Base-by-base conservation (phyloP, 2,888 invertebrate genomes). In the Tipula helvola region DNA sequence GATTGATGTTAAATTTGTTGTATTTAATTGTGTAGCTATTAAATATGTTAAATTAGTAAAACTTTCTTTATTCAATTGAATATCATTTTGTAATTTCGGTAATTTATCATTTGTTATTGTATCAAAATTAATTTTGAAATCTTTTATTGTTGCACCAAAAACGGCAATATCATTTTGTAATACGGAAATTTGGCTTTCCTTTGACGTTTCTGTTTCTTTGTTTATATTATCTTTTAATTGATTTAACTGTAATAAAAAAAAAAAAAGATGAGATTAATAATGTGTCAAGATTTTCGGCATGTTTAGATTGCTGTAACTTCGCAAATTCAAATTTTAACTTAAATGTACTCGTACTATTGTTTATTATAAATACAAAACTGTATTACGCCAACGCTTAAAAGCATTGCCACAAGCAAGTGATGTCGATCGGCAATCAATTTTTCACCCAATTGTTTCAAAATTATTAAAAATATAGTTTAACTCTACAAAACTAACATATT, bases 61-160 rank as follows among this genome's bases (percentile, higher is more conserved):
- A 87, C 90, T 90, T 0, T 90, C 90, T 86, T 91, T 91, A 83
- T 91, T 89, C 28, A 88, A 89, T 86, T 91, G 90, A 36, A 91
- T 90, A 88, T 91, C 91, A 28, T 89, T 89, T 71, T 71, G 71
- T 71, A 71, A 28, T 71, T 71, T 71, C 28, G 71, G 71, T 28
- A 71, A 28, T 28, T 71, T 71, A 8, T 71, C 71, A 4, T 71
- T 71, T 57, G 57, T 18, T n/a, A 71, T 71, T 71, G 7, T 71
- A 8, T 18, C 89, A 88, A 39, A 91, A 89, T 39, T 87, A 84
- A 39, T 84, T 42, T n/a, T 42, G 36, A 86, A 86, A 36, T 57
- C 52, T 36, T 90, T 90, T n/a, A 91, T 89, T 89, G 91, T 91
- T n/a, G 91, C 91, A 52, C 91, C 91, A 87, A 91, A 90, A 87